Evolutionary conservation across 2,797 vertebrate genomes (phyloP), one percentile per base, ranked within the genome.

Genomic region (Glyptemys insculpta): DNA sequence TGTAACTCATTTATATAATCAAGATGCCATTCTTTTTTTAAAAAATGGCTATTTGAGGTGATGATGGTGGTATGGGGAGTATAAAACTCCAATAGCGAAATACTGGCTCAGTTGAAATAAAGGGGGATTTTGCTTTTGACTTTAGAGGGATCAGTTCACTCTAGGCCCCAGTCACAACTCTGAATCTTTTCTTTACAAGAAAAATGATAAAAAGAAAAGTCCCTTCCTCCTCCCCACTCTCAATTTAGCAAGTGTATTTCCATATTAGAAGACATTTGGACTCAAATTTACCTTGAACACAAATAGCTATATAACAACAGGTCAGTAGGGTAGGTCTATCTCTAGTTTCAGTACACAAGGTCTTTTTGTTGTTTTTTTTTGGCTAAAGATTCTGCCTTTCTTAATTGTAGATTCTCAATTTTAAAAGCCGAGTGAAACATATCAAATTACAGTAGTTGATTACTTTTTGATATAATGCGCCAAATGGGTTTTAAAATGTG

Each of bases 351-450:
- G 78, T 72, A 82, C 3, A 54, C 44, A 76, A 80, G 41, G 15
- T 25, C 3, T 4, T 65, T 47, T 37, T 44, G 44, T 79, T 9
- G 2, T 4, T 19, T 15, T 12, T 47, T 57, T 72, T 85, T 54
- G 31, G 12, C 23, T 47, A 47, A 27, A 27, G 1, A 15, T 81
- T 84, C 21, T 79, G 15, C 37, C 47, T 25, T 4, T 8, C 2
- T 1, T 25, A 25, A 29, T 50, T 78, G 52, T 87, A 59, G 93
- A 52, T 62, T 41, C 47, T 89, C 9, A 9, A 34, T 86, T 59
- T 86, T 89, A 80, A 95, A 96, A 88, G 31, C 6, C 3, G 59
- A 59, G 5, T 44, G 68, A 21, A 93, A 94, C 80, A 7, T 83
- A 81, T 85, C 52, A 79, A 81, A 47, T 89, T 78, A 88, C 78